Percentiles rank a stretch among this genome's conserved stretches.
Conservation (phyloP, 2,888 invertebrate genomes). For the Hirudinaria manillensis region DNA sequence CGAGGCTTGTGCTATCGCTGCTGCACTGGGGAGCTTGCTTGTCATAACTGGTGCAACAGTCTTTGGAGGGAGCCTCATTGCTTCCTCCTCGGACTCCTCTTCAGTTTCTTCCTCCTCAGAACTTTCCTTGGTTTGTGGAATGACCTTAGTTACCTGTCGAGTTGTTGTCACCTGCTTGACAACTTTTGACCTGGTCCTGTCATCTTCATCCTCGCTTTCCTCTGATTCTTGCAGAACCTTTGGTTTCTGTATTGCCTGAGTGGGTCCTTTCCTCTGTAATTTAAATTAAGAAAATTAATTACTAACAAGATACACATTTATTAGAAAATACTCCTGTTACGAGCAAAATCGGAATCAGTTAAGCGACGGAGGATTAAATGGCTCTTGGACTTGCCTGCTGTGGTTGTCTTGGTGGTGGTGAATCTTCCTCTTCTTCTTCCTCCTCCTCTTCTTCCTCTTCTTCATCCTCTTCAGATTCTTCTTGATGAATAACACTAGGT, state of each 20-base stretch:
- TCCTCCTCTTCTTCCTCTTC: conserved; percentile 11
- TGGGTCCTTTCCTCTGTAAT: not conserved
- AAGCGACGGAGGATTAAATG: not conserved
- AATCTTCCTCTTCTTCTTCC: not conserved
- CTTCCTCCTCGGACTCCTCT: conserved; percentile 27
- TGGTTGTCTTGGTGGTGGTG: not conserved
- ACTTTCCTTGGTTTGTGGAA: not conserved
- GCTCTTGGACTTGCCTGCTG: conserved; percentile 1
- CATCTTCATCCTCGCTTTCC: conserved; percentile 4
- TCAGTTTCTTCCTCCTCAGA: conserved; percentile 18
- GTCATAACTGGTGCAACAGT: too few species aligned
- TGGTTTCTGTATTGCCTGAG: not conserved
- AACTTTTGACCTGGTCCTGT: not conserved
- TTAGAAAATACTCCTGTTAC: not conserved
- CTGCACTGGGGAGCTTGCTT: conserved; percentile 1
- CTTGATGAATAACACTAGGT: not conserved
- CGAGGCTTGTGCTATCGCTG: not conserved
- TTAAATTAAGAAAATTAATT: too few species aligned
- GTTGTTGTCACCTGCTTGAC: not conserved
- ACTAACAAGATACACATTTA: not conserved
- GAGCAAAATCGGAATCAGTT: not conserved
- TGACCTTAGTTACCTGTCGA: not conserved
- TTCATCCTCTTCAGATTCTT: conserved; percentile 23
- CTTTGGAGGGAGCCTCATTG: not conserved
- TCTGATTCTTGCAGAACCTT: conserved; percentile 4